Conservation (phyloP, 2,797 vertebrate genomes). For the Botia almorhae region DNA sequence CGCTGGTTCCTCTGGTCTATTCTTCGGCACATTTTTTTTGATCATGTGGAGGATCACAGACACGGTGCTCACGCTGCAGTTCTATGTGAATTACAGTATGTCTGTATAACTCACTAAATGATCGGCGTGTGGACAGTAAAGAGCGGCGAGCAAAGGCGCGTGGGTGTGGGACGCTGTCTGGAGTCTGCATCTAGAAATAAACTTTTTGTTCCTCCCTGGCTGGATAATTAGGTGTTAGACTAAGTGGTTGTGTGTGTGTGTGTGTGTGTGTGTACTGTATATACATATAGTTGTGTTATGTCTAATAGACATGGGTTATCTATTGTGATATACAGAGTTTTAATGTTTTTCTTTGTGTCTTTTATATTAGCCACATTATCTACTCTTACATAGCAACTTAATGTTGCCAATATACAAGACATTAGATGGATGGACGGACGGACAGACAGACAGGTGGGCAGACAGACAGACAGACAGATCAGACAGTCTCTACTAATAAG, state of each 20-base stretch:
- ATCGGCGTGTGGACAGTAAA: constrained; percentile 25
- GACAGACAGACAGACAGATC: too few species aligned
- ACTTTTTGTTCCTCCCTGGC: constrained; percentile 30
- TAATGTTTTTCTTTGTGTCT: neutral
- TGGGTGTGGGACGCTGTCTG: constrained; percentile 47
- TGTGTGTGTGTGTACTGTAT: constrained; percentile 9
- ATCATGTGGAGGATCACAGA: constrained; percentile 56
- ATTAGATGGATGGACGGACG: too few species aligned
- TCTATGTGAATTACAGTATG: constrained; percentile 33
- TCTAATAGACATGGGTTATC: neutral
- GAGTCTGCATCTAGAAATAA: constrained; percentile 39
- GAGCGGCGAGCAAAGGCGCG: constrained; percentile 39
- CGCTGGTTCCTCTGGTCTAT: constrained; percentile 23
- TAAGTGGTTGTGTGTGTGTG: neutral
- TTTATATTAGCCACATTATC: neutral
- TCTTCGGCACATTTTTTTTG: constrained; percentile 46
- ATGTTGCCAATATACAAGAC: too few species aligned
- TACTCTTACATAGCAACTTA: too few species aligned
- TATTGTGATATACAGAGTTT: neutral
- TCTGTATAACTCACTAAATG: constrained; percentile 35
- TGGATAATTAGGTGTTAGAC: constrained; percentile 49
- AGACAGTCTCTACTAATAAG: too few species aligned
- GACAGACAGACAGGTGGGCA: too few species aligned
- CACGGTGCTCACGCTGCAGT: constrained; percentile 26
- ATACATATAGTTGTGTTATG: neutral